Base-by-base conservation (phyloP, 2,113 vertebrate species). In the Eidolon helvum region DNA sequence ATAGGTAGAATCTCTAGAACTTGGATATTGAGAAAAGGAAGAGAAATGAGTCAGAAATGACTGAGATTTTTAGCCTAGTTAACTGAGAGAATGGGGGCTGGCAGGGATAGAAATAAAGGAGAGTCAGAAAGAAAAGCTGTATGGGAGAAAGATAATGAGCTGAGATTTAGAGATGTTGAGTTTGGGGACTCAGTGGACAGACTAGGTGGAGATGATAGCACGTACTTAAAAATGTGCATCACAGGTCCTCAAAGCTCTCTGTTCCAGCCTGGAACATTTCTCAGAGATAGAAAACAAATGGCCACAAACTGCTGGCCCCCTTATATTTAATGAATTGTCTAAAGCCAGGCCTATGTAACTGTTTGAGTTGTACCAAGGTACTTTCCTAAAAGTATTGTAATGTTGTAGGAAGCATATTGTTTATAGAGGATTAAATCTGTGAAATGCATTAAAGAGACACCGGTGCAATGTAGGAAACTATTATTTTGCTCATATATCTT, bases 401-500 rank as follows among this genome's bases (percentile, higher is more conserved):
- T 66, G 14, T 80, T 82, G 4, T 33, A 85, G 71, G 57, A 88
- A 61, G 11, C n/a, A 84, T 61, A 63, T 40, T 53, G 14, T 92
- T 87, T 88, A 77, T 71, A 83, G 68, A 92, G 35, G 33, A 90
- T 84, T 74, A 78, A 96, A 40, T 77, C 55, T 87, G 48, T 96
- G 55, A 72, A 59, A 19, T 79, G 12, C 66, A 63, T 80, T 89
- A 85, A 61, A 87, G 35, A 95, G 80, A 84, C 12, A 45, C 16
- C 55, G 14, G 72, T 95, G 43, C 68, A 87, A 12, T 78, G 3
- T 83, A 61, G 48, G 28, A 93, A n/a, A 59, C 14, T 90, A 22
- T 94, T 80, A 57, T 88, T 90, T 97, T 16, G 38, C 86, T 95
- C 50, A 75, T 63, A 2, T 84, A 43, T 96, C 61, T 98, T 97